These are phyloP conservation scores for Drosophila ironensis DNA, from an alignment of 1,140 invertebrate genomes.

Conservation along the genomic window DNA sequence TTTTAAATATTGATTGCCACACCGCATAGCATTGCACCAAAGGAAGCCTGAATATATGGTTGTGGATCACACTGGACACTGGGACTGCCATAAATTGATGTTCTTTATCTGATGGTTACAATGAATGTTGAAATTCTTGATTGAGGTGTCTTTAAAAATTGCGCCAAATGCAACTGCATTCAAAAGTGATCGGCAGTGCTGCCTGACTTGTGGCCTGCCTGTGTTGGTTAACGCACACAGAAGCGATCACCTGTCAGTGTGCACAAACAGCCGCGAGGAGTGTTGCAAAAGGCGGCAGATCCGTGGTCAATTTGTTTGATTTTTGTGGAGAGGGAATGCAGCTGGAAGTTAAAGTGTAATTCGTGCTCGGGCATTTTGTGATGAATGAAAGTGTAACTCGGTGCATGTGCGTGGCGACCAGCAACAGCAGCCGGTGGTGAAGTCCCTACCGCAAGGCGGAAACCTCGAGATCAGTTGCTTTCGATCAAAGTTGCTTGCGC, in stretches of 20 bases:
- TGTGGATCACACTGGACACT: too few species aligned
- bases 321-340: constrained; percentile 1
- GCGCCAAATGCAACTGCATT: too few species aligned
- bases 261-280: neutral
- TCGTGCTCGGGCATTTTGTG: constrained; percentile 1
- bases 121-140: too few species aligned
- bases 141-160: too few species aligned
- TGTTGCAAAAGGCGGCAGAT: neutral
- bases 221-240: too few species aligned
- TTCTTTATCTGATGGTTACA: too few species aligned
- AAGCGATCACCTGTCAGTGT: neutral
- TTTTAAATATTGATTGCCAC: too few species aligned
- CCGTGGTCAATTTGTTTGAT: neutral
- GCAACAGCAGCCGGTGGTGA: neutral
- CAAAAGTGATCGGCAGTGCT: too few species aligned
- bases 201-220: too few species aligned
- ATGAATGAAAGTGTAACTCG: constrained; percentile 18
- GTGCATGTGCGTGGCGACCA: neutral
- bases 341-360: constrained; percentile 13
- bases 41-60: too few species aligned
- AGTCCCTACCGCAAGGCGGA: constrained; percentile 12
- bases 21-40: too few species aligned
- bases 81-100: too few species aligned
- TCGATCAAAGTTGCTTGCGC: constrained; percentile 15
- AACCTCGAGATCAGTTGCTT: constrained; percentile 6